These are phyloP conservation scores for Gallinago solitaria DNA, from an alignment of 2,797 vertebrate genomes.

Conservation along the genomic window DNA sequence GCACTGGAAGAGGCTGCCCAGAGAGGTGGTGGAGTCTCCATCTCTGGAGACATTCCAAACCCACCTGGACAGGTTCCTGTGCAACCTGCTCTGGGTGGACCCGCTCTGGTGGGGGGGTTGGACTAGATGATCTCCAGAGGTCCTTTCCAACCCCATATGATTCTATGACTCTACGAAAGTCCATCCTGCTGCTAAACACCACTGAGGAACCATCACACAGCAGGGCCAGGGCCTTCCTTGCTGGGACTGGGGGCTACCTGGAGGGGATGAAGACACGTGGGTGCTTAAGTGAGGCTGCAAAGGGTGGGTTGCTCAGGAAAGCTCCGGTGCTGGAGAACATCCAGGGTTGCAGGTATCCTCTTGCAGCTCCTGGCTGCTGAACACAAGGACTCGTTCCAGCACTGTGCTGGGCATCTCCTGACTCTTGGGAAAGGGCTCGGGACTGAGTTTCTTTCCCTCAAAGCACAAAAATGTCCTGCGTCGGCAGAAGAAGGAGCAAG, in stretches of 20 bases:
- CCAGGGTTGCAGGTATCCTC: not conserved
- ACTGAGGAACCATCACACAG: not conserved
- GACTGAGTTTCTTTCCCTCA: not conserved
- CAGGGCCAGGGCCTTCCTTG: not conserved
- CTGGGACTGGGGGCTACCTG: not conserved
- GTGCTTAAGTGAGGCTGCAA: not conserved
- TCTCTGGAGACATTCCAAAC: too few relatives aligned
- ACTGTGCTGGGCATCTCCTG: not conserved
- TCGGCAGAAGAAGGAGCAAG: not conserved
- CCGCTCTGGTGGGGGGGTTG: too few relatives aligned
- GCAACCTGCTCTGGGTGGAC: too few relatives aligned
- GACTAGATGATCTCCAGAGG: too few relatives aligned
- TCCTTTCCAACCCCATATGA: too few relatives aligned
- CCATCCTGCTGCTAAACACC: not conserved
- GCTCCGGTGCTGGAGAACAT: not conserved
- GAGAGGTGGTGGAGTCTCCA: too few relatives aligned
- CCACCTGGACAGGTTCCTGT: too few relatives aligned
- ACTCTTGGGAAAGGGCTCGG: not conserved
- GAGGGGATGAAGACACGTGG: not conserved
- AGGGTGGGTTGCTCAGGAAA: not conserved
- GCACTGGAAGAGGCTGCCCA: too few relatives aligned
- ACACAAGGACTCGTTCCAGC: not conserved
- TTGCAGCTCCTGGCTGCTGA: not conserved
- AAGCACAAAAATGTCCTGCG: not conserved
- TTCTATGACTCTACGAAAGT: too few relatives aligned